Percentiles rank a stretch among this genome's conserved stretches.
Evolutionary conservation across 2,113 vertebrate species (phyloP).

Genomic region (Trichomycterus rosablanca): DNA sequence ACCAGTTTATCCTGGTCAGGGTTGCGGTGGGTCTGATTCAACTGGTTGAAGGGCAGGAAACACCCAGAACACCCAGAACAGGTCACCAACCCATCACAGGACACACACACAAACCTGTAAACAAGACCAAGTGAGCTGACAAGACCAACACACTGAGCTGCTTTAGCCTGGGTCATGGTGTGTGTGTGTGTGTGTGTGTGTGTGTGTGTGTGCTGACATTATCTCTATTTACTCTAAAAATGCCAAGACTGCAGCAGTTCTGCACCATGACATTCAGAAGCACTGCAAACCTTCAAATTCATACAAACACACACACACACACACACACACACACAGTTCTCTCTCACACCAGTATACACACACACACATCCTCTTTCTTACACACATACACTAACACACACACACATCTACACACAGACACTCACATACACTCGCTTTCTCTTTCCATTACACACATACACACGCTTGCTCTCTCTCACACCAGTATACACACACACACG

Average conservation of each 20-base stretch:
- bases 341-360: slow-evolving; percentile 13
- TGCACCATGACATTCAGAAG: slow-evolving; percentile 8
- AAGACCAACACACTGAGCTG: background rate
- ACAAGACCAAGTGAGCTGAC: background rate
- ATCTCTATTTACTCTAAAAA: slow-evolving; percentile 1
- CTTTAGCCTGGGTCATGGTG: slow-evolving; percentile 11
- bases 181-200: slow-evolving; percentile 23
- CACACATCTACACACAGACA: too few relatives aligned
- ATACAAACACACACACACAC: slow-evolving; percentile 3
- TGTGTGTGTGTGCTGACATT: slow-evolving; percentile 10
- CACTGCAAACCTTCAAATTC: background rate
- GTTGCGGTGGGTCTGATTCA: too few relatives aligned
- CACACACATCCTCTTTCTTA: too few relatives aligned
- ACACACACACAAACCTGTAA: slow-evolving; percentile 24
- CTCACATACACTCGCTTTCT: too few relatives aligned
- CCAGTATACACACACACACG: too few relatives aligned
- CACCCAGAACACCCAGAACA: too few relatives aligned
- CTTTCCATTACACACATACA: too few relatives aligned
- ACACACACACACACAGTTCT: slow-evolving; percentile 8
- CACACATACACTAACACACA: too few relatives aligned
- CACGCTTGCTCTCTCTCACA: too few relatives aligned
- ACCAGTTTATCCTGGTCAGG: too few relatives aligned
- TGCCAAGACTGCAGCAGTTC: slow-evolving; percentile 12
- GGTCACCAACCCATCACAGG: too few relatives aligned
- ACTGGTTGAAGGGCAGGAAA: too few relatives aligned